A percentile compares a stretch with the other conserved stretches of the same genome.
Conservation (phyloP, 2,888 invertebrate genomes). For the Atethmia centrago region DNA sequence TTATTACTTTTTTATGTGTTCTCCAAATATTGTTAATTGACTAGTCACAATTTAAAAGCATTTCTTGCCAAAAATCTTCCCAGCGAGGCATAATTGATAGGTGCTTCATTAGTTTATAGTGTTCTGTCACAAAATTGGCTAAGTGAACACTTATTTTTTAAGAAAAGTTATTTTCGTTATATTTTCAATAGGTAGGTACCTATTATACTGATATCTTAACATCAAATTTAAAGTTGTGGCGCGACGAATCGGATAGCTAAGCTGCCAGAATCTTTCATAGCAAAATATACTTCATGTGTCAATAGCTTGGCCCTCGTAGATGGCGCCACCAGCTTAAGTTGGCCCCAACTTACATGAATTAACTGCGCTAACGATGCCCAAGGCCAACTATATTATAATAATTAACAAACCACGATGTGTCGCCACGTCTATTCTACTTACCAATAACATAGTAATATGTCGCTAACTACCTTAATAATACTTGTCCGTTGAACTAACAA, state of each 20-base stretch:
- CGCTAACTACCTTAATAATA: slow-evolving; percentile 28
- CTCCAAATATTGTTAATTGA: slow-evolving; percentile 14
- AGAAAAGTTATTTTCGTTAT: background rate
- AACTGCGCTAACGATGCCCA: slow-evolving; percentile 14
- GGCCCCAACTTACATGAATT: background rate
- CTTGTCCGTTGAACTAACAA: slow-evolving; percentile 29
- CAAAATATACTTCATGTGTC: background rate
- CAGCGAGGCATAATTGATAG: slow-evolving; percentile 3
- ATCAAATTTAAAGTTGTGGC: background rate
- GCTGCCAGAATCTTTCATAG: background rate
- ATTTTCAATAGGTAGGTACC: background rate
- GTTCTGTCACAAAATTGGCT: background rate
- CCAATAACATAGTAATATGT: slow-evolving; percentile 27
- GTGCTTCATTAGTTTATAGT: background rate
- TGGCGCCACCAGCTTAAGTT: slow-evolving; percentile 29
- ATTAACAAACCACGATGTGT: slow-evolving; percentile 16
- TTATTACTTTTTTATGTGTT: slow-evolving; percentile 39
- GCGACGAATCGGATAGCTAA: background rate
- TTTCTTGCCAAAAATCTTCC: slow-evolving; percentile 51
- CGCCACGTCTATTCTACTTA: slow-evolving; percentile 21
- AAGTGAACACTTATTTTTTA: background rate
- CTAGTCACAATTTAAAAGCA: slow-evolving; percentile 42
- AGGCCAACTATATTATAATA: slow-evolving; percentile 23
- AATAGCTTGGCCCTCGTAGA: background rate
- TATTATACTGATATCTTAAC: no score